Conservation (phyloP, 2,888 invertebrate genomes). For the Adineta ricciae region DNA sequence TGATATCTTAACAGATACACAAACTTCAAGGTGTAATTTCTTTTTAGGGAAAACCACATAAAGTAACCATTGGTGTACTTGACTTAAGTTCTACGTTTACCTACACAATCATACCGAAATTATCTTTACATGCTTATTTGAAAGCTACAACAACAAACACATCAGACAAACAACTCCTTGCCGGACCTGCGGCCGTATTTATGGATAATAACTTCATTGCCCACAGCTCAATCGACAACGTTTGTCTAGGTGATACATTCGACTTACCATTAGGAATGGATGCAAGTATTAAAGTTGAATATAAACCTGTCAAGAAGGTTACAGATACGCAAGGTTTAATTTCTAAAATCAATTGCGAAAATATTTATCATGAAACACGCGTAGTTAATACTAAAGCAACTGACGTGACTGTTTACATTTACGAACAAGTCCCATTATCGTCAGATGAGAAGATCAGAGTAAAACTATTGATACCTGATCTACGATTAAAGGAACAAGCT, state of each 20-base stretch:
- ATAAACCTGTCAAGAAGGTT: neutral
- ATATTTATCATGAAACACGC: neutral
- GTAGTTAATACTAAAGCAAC: neutral
- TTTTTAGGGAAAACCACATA: neutral
- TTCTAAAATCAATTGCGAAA: neutral
- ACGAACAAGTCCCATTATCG: conserved; percentile 18
- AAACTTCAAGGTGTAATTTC: no score
- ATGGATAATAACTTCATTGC: conserved; percentile 51
- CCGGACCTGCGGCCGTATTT: conserved; percentile 49
- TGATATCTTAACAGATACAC: no score
- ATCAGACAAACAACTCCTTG: conserved; percentile 45
- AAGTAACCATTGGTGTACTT: conserved; percentile 44
- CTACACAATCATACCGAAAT: conserved; percentile 48
- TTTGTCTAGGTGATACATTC: neutral
- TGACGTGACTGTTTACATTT: neutral
- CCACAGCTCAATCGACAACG: neutral
- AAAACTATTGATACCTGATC: neutral
- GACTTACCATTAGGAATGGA: conserved; percentile 7
- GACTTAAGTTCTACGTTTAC: conserved; percentile 44
- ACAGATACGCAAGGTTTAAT: conserved; percentile 2
- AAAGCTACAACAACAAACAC: conserved; percentile 48
- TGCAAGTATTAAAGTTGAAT: neutral
- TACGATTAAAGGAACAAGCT: neutral
- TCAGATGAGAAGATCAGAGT: conserved; percentile 25
- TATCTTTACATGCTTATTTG: conserved; percentile 18